Conservation (phyloP, 1,140 invertebrate species). For the Coptotermes formosanus region DNA sequence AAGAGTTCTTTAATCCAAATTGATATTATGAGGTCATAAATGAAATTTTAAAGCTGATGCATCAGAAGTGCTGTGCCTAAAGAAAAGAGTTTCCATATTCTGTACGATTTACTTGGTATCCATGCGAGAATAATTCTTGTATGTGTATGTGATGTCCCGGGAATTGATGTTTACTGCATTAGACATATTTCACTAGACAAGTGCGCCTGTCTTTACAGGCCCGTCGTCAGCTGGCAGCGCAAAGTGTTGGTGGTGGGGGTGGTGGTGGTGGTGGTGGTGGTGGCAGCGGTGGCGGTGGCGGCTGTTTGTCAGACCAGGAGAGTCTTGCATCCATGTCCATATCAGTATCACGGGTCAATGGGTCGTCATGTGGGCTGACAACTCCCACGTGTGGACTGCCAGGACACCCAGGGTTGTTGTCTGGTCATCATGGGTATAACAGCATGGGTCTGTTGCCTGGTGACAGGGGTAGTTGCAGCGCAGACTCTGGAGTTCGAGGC, state of each 20-base stretch:
- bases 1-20: no score
- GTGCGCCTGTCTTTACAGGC: conserved; percentile 50
- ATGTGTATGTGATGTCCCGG: background rate
- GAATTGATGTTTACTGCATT: background rate
- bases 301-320: conserved; percentile 72
- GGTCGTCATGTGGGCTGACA: conserved; percentile 31
- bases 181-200: background rate
- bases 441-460: conserved; percentile 54
- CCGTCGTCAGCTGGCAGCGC: conserved; percentile 58
- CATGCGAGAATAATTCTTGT: background rate
- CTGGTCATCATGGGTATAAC: conserved; percentile 22
- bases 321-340: conserved; percentile 60
- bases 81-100: background rate
- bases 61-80: no score
- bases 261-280: conserved; percentile 55
- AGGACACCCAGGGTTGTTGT: conserved; percentile 1
- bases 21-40: no score
- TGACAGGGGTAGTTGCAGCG: conserved; percentile 80
- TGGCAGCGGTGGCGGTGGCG: conserved; percentile 57
- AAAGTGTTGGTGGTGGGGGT: conserved; percentile 48
- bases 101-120: background rate
- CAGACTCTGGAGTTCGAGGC: conserved; percentile 80
- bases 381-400: conserved; percentile 27
- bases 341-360: conserved; percentile 37
- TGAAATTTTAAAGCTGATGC: no score